A percentile compares a stretch with the other conserved stretches of the same genome.
These are phyloP conservation scores for Drosophila suzukii DNA, from an alignment of 1,140 invertebrate genomes.

Conservation along the genomic window DNA sequence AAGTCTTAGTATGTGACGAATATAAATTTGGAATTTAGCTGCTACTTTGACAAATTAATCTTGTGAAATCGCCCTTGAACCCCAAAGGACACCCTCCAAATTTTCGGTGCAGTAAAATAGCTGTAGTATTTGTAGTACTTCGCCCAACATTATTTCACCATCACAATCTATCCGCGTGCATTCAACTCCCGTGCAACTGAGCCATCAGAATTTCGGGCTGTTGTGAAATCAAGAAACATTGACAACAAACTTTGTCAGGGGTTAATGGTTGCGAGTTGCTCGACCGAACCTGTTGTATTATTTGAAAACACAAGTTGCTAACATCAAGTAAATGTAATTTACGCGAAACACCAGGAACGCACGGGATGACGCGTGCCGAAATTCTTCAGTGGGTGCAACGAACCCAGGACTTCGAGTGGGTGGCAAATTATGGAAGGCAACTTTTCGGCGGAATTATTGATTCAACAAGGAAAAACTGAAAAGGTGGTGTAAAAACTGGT, in stretches of 20 bases:
- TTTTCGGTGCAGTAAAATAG: slow-evolving; percentile 1
- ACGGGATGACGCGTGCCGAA: slow-evolving; percentile 31
- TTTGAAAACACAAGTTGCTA: slow-evolving; percentile 54
- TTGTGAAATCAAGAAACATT: slow-evolving; percentile 60
- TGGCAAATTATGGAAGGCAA: slow-evolving; percentile 12
- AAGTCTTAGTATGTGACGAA: slow-evolving; percentile 14
- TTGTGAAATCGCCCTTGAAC: slow-evolving; percentile 22
- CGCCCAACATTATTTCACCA: background rate
- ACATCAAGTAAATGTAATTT: slow-evolving; percentile 39
- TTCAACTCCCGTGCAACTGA: slow-evolving; percentile 34
- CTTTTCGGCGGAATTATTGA: slow-evolving; percentile 23
- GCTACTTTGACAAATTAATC: slow-evolving; percentile 23
- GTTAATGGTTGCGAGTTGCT: slow-evolving; percentile 57
- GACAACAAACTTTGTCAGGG: slow-evolving; percentile 36
- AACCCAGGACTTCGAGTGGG: slow-evolving; percentile 21
- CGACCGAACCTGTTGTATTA: slow-evolving; percentile 51
- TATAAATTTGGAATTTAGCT: slow-evolving; percentile 20
- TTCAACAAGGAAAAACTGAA: slow-evolving; percentile 36
- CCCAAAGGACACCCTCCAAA: slow-evolving; percentile 5
- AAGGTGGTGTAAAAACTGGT: slow-evolving; percentile 5
- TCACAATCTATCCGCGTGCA: slow-evolving; percentile 26
- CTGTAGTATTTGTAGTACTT: slow-evolving; percentile 3
- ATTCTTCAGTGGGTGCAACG: slow-evolving; percentile 35
- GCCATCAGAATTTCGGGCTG: slow-evolving; percentile 33
- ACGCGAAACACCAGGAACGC: slow-evolving; percentile 21